Evolutionary conservation across 2,113 vertebrate genomes (phyloP), one percentile per base, ranked within the genome.

Genomic region (Emydura subglobosa): DNA sequence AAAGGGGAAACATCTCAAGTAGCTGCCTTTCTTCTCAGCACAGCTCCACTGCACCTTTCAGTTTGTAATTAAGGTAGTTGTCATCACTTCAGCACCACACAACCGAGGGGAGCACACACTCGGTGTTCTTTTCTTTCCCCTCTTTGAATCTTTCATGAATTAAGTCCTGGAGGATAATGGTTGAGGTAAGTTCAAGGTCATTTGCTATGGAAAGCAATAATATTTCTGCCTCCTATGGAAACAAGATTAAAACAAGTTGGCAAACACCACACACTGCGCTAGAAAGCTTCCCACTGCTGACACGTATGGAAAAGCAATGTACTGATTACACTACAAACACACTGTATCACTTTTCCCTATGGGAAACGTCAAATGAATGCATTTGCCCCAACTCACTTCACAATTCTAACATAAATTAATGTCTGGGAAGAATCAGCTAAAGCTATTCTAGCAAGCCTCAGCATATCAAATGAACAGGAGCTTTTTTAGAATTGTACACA

Each of bases 241-340:
- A 95, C 54, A 54, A 7, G 8, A 90, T 89, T 95, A 87, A 87
- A 93, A 93, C 1, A 1, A 96, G 34, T 96, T 92, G 93, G 74
- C 91, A 91, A 96, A 95, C 54, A 94, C 61, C 88, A 92, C 65
- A 85, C 39, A 39, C 44, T 88, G 61, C 5, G 1, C 53, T 55
- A 93, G 39, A 86, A 47, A 96, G 72, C 88, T 92, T 82, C 81
- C 85, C 74, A 3, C 47, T 92, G 91, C 87, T 94, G 92, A 93
- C 74, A 84, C 84, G 2, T 0, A 90, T 0, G 0, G 93, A 96
- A 97, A 97, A 92, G 51, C 80, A 93, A 47, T 4, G 2, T n/a
- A 39, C 86, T 86, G 79, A 72, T 93, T 93, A 82, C 25, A 91
- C 7, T 82, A 57, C 82, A 88, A 88, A 89, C 29, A 87, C 29